Conservation (phyloP, 2,113 vertebrate genomes). For the Cryptotis parvus region DNA sequence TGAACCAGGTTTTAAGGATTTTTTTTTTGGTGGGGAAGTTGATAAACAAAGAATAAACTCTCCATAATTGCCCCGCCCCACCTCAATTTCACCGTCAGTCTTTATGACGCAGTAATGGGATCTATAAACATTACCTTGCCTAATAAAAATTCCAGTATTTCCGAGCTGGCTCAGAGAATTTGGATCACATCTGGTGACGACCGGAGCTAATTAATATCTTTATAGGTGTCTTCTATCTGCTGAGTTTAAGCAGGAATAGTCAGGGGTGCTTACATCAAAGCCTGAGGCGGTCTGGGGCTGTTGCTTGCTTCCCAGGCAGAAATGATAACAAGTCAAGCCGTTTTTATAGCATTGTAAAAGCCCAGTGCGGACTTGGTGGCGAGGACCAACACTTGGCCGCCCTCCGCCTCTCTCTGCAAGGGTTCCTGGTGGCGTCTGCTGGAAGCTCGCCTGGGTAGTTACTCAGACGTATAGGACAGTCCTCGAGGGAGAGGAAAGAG, state of each 20-base stretch:
- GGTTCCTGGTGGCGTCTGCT: conserved; percentile 69
- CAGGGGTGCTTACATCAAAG: conserved; percentile 86
- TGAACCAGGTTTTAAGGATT: background rate
- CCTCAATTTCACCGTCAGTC: conserved; percentile 61
- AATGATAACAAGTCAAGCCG: conserved; percentile 85
- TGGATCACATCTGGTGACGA: conserved; percentile 88
- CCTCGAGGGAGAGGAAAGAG: background rate
- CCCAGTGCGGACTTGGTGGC: conserved; percentile 80
- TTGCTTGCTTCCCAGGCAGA: conserved; percentile 80
- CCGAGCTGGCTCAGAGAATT: conserved; percentile 80
- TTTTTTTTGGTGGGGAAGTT: conserved; percentile 73
- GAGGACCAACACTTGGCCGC: conserved; percentile 78
- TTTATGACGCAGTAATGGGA: conserved; percentile 86
- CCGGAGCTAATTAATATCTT: conserved; percentile 92
- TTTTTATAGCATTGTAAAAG: conserved; percentile 90
- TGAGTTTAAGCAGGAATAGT: conserved; percentile 87
- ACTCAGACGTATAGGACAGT: conserved; percentile 76
- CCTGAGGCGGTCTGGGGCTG: conserved; percentile 82
- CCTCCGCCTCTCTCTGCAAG: conserved; percentile 75
- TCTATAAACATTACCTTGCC: conserved; percentile 90
- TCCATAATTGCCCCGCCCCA: background rate
- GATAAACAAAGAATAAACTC: conserved; percentile 62
- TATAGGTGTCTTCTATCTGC: conserved; percentile 88
- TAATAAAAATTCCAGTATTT: conserved; percentile 87
- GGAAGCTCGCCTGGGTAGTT: conserved; percentile 68